phyloP scores from a whole-genome alignment of 1,140 invertebrate species.

The Maconellicoccus hirsutus region DNA sequence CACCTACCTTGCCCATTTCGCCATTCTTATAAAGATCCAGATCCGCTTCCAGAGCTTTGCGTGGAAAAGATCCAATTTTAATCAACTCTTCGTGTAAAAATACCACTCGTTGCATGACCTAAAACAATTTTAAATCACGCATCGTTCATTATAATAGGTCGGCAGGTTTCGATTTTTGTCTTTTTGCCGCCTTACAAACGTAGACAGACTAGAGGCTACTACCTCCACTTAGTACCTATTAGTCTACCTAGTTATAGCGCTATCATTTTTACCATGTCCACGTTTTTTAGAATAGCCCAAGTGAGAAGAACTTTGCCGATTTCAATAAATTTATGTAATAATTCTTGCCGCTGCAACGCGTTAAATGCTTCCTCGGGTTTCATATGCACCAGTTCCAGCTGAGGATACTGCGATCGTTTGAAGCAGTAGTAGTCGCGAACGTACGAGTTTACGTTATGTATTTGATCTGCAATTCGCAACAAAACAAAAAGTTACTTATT shows the following conservation, averaged over 20 bases:
- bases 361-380: constrained; percentile 80
- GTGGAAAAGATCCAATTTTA: constrained; percentile 94
- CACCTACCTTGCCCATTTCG: constrained; percentile 67
- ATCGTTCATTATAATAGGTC: too few relatives aligned
- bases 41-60: constrained; percentile 94
- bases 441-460: constrained; percentile 85
- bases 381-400: constrained; percentile 89
- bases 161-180: too few relatives aligned
- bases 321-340: constrained; percentile 91
- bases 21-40: constrained; percentile 86
- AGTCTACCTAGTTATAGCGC: too few relatives aligned
- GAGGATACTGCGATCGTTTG: constrained; percentile 94
- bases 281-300: constrained; percentile 81
- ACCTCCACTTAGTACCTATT: too few relatives aligned
- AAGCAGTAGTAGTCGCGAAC: constrained; percentile 98
- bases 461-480: constrained; percentile 58
- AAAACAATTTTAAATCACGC: too few relatives aligned
- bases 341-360: constrained; percentile 82
- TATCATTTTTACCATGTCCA: constrained; percentile 85
- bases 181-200: too few relatives aligned
- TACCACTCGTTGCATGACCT: constrained; percentile 89
- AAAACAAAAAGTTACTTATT: not conserved
- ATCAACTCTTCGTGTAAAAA: constrained; percentile 98
- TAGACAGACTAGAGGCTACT: too few relatives aligned
- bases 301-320: constrained; percentile 86